Evolutionary conservation across 2,113 vertebrate species (phyloP), one percentile per base, ranked within the genome.

Genomic region (Phoxinus phoxinus): DNA sequence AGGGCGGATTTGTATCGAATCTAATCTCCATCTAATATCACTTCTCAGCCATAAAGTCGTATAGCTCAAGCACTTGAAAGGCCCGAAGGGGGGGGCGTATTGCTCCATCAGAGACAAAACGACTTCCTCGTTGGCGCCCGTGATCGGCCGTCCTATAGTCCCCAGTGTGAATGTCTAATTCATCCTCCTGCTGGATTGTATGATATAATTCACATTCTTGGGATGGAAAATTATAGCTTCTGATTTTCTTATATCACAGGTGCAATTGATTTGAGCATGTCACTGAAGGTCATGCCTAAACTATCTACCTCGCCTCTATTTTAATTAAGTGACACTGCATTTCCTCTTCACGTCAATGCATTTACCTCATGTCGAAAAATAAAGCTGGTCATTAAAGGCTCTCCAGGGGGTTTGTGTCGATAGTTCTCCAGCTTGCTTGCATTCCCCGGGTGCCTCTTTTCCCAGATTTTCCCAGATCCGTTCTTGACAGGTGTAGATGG

Each of bases 1-100:
- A 92, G 90, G 84, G 58, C 87, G 87, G 87, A 92, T 91, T 90
- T 81, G 61, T 81, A 61, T 92, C 86, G 74, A 89, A 93, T 92
- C 87, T 90, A 89, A 93, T 93, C 91, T 93, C 87, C 86, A 91
- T 93, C 91, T 92, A 91, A 92, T 90, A 90, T 88, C 87, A 84
- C 85, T 72, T 86, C 67, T 56, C 90, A 89, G 88, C 90, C 91
- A 89, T 91, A 89, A 91, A 90, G 77, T 89, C 84, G 83, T 87
- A 85, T 86, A 67, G n/a, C 79, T 81, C 75, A 83, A 76, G 75
- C 88, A 84, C 83, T 86, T 88, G 83, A 84, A 83, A 83, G 87
- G 88, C 90, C 90, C 82, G 85, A 84, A 87, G 92, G 87, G 91
- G 91, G 91, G 72, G 86, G 81, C 86, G 12, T 81, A 90, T 89